These are phyloP conservation scores for Coptotermes formosanus DNA, from an alignment of 1,140 invertebrate species.

Conservation along the genomic window DNA sequence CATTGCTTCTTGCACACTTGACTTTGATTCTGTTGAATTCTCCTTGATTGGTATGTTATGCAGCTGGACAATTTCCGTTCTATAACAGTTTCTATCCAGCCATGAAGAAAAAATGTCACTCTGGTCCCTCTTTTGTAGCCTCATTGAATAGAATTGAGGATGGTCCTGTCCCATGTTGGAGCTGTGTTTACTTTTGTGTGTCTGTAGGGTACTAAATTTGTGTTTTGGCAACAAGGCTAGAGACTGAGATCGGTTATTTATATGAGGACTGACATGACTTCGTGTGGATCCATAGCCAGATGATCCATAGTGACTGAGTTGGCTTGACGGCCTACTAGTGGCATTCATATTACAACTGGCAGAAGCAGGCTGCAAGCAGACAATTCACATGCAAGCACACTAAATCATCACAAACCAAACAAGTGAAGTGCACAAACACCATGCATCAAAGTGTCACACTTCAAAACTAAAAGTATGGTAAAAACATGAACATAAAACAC, in stretches of 20 bases:
- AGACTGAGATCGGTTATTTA: constrained; percentile 33
- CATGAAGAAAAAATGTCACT: background rate
- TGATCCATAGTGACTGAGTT: constrained; percentile 52
- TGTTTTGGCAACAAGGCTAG: constrained; percentile 1
- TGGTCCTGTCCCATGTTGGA: background rate
- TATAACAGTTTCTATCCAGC: background rate
- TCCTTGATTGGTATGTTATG: background rate
- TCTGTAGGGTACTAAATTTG: constrained; percentile 27
- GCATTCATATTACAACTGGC: constrained; percentile 32
- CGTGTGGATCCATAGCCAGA: constrained; percentile 62
- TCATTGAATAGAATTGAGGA: constrained; percentile 31
- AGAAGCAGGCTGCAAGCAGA: constrained; percentile 35
- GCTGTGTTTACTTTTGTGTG: background rate
- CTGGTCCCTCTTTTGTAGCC: constrained; percentile 23
- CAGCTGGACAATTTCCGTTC: background rate
- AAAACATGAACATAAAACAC: background rate
- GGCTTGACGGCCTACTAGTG: constrained; percentile 47
- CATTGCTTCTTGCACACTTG: constrained; percentile 8
- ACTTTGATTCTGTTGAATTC: constrained; percentile 6
- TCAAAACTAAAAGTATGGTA: background rate
- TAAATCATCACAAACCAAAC: constrained; percentile 26
- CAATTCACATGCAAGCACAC: constrained; percentile 36
- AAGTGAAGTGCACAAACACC: background rate
- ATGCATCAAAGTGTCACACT: background rate
- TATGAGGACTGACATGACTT: constrained; percentile 53